Evolutionary conservation across 2,888 invertebrate genomes (phyloP), one percentile per base, ranked within the genome.

Genomic region (Drosophila phalerata): DNA sequence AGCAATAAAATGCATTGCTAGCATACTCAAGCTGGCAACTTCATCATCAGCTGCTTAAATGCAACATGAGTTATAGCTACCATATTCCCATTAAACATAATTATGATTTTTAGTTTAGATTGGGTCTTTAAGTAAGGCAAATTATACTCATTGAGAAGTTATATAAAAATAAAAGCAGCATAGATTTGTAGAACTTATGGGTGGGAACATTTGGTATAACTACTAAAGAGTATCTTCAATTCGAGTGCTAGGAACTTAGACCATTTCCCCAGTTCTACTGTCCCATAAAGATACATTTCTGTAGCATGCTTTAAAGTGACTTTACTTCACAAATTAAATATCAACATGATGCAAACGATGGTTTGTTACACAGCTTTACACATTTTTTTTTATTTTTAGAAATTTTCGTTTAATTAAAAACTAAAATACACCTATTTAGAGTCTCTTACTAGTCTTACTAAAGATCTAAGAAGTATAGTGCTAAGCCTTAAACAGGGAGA

Each of bases 1-100:
- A 80, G 73, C 78, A 80, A 81, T 81, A 77, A 83, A 83, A 48
- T 74, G 74, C 68, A 83, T 81, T 71, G 66, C 65, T 67, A 71
- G 66, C 83, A 73, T 80, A 51, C 66, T 69, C 60, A 17, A 47
- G 34, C 19, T 55, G 53, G 45, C 38, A 62, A 42, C 70, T 73
- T 69, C 57, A 72, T 57, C 58, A 68, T 65, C 60, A 69, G 62
- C 62, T 69, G 53, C 69, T 73, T 52, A 38, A 9, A 42, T 17
- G 28, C 19, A 43, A 37, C 53, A 22, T n/a, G 48, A 58, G 22
- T 53, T 57, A 40, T 8, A 17, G 17, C 28, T 1, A 15, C 9
- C 8, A 40, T 40, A 6, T 13, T 52, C 17, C 9, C 17, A 13
- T 10, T 10, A 1, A 40, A 0, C 10, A 17, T 17, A 5, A 28